Evolutionary conservation across 2,888 invertebrate species (phyloP).

Genomic region (Luperina testacea): DNA sequence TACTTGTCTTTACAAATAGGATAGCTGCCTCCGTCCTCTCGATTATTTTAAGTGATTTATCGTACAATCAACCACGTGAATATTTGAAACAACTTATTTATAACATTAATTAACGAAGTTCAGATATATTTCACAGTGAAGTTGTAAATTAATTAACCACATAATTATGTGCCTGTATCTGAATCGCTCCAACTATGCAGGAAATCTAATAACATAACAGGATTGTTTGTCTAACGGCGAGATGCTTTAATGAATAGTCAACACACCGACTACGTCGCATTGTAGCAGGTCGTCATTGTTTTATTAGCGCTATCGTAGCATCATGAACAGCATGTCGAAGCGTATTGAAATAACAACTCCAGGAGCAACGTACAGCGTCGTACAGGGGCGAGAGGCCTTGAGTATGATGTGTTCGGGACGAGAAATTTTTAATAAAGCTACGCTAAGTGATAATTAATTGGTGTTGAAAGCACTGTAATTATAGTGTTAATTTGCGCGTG

Average conservation of each 20-base stretch:
- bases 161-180: conserved; percentile 74
- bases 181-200: conserved; percentile 78
- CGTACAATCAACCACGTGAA: conserved; percentile 65
- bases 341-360: conserved; percentile 60
- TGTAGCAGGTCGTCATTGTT: conserved; percentile 80
- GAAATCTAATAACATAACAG: conserved; percentile 85
- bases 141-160: conserved; percentile 75
- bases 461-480: conserved; percentile 67
- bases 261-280: conserved; percentile 78
- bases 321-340: conserved; percentile 48
- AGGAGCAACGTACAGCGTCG: conserved; percentile 5
- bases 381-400: conserved; percentile 5
- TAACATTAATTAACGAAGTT: conserved; percentile 72
- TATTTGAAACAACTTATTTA: conserved; percentile 67
- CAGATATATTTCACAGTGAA: conserved; percentile 64
- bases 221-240: conserved; percentile 84
- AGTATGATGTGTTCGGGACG: conserved; percentile 37
- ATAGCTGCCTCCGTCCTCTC: conserved; percentile 55
- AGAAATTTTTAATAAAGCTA: conserved; percentile 65
- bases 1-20: conserved; percentile 75
- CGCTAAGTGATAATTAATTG: conserved; percentile 78
- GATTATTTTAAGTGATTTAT: conserved; percentile 77
- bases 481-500: conserved; percentile 70
- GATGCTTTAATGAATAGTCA: conserved; percentile 88
- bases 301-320: conserved; percentile 71